phyloP scores from a whole-genome alignment of 2,888 invertebrate genomes.

The Dasysyrphus albostriatus region DNA sequence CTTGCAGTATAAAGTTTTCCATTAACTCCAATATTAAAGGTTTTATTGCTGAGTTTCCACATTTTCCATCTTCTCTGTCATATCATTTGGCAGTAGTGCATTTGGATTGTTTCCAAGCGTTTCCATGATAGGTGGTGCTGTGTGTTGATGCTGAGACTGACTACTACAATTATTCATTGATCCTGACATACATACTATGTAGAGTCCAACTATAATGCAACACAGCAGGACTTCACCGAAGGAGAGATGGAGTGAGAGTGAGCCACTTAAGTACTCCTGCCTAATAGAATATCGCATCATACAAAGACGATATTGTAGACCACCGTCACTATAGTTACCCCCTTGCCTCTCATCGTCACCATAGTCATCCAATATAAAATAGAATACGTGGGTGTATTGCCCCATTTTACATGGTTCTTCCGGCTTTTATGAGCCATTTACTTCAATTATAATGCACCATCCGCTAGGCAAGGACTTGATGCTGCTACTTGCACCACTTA shows the following conservation, averaged over 20 bases:
- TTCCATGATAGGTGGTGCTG: slow-evolving; percentile 17
- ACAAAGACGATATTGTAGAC: slow-evolving; percentile 52
- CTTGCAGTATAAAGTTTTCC: slow-evolving; percentile 46
- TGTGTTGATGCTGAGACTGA: slow-evolving; percentile 18
- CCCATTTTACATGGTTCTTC: slow-evolving; percentile 63
- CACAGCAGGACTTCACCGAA: slow-evolving; percentile 54
- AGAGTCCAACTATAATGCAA: slow-evolving; percentile 14
- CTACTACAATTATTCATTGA: slow-evolving; percentile 51
- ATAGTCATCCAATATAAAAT: neutral
- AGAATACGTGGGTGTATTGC: slow-evolving; percentile 34
- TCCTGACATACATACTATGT: slow-evolving; percentile 32
- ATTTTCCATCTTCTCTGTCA: slow-evolving; percentile 30
- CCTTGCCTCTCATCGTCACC: neutral
- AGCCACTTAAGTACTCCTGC: slow-evolving; percentile 64
- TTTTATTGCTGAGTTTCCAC: slow-evolving; percentile 58
- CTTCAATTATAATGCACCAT: slow-evolving; percentile 76
- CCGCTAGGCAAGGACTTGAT: slow-evolving; percentile 65
- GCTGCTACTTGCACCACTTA: slow-evolving; percentile 74
- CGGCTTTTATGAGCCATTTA: slow-evolving; percentile 75
- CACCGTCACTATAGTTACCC: neutral
- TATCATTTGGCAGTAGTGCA: slow-evolving; percentile 54
- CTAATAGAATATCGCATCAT: slow-evolving; percentile 70
- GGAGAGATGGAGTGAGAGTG: neutral
- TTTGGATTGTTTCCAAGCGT: slow-evolving; percentile 53
- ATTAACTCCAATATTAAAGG: slow-evolving; percentile 37